Evolutionary conservation across 2,888 invertebrate species (phyloP).

Genomic region (Slavum lentiscoides): DNA sequence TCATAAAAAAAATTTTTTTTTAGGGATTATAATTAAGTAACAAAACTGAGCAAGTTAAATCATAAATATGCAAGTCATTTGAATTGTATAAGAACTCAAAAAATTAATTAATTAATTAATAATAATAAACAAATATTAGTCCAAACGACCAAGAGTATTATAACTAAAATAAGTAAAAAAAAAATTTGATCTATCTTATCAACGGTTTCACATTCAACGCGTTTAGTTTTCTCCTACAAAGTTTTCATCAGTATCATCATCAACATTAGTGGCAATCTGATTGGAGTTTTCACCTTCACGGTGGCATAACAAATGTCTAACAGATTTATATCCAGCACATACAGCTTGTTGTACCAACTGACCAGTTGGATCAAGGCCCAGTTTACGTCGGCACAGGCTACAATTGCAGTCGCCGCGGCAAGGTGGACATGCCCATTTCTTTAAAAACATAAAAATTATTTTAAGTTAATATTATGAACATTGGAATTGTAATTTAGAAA

Average conservation of each 20-base stretch:
- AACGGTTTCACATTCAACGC: no score
- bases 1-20: no score
- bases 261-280: background rate
- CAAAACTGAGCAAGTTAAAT: no score
- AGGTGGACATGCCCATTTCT: constrained; percentile 39
- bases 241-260: background rate
- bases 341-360: constrained; percentile 1
- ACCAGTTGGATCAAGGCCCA: constrained; percentile 24
- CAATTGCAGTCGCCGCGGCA: constrained; percentile 36
- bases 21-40: no score
- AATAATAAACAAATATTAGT: no score
- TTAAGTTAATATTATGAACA: background rate
- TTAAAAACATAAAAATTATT: background rate
- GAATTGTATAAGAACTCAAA: no score
- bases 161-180: no score
- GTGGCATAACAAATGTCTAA: background rate
- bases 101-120: no score
- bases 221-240: no score
- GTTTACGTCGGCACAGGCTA: constrained; percentile 22
- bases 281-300: background rate
- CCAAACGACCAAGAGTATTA: no score
- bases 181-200: no score
- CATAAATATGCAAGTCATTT: no score
- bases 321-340: constrained; percentile 20
- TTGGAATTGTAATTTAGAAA: background rate